phyloP scores from a whole-genome alignment of 64 coral and sea anemone genomes.

The Actinia equina region DNA sequence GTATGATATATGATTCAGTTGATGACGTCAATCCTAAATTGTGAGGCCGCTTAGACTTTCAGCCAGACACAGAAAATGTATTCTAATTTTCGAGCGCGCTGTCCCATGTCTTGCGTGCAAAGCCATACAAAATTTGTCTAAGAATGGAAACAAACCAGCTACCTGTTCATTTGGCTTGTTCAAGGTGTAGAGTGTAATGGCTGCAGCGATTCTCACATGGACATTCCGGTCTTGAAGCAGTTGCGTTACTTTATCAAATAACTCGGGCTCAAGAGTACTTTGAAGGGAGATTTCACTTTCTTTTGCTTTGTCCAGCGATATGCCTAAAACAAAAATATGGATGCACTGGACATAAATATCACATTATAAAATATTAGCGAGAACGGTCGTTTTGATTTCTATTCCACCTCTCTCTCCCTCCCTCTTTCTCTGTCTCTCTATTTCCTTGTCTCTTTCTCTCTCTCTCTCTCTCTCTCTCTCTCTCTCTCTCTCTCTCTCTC shows the following conservation, averaged over 20 bases:
- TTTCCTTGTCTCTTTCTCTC: too few relatives aligned
- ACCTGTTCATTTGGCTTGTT: slow-evolving; percentile 73
- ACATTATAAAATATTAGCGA: too few relatives aligned
- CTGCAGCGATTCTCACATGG: slow-evolving; percentile 83
- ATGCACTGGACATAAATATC: neutral
- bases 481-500: too few relatives aligned
- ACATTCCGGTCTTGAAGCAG: slow-evolving; percentile 71
- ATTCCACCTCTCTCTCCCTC: too few relatives aligned
- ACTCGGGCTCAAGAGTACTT: slow-evolving; percentile 66
- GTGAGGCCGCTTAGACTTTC: too few relatives aligned
- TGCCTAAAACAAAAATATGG: neutral
- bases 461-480: too few relatives aligned
- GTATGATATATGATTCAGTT: neutral
- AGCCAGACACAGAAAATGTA: too few relatives aligned
- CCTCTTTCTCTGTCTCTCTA: too few relatives aligned
- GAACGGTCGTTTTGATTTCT: too few relatives aligned
- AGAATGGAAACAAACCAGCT: neutral
- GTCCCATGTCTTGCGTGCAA: too few relatives aligned
- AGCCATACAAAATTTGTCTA: neutral
- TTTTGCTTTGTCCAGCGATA: slow-evolving; percentile 70
- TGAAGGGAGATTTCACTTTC: slow-evolving; percentile 31
- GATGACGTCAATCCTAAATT: neutral
- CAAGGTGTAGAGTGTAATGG: slow-evolving; percentile 77
- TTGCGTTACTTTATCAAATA: slow-evolving; percentile 59
- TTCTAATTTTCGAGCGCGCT: too few relatives aligned